These are phyloP conservation scores for Anableps anableps DNA, from an alignment of 2,797 vertebrate species.

Conservation along the genomic window DNA sequence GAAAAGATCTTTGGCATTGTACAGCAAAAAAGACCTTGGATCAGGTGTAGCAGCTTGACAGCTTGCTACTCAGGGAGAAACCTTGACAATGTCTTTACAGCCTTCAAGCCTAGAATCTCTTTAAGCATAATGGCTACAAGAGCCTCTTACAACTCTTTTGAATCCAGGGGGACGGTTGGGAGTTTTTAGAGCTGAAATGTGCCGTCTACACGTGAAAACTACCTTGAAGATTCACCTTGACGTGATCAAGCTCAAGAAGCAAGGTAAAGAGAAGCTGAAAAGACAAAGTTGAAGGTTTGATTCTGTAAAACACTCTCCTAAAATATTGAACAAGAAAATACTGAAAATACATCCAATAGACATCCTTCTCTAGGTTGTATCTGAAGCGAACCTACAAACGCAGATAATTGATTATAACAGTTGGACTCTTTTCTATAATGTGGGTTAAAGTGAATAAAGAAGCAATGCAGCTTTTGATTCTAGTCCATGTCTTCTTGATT, in stretches of 20 bases:
- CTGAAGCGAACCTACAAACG: background rate
- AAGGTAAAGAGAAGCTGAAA: background rate
- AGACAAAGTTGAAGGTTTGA: background rate
- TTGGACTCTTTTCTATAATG: background rate
- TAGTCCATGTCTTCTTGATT: too few species aligned
- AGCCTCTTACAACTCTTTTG: constrained; percentile 23
- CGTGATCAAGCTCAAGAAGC: background rate
- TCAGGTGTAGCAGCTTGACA: constrained; percentile 3
- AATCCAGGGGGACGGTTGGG: constrained; percentile 4
- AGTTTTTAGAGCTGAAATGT: constrained; percentile 5
- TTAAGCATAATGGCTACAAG: constrained; percentile 40
- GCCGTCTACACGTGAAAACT: background rate
- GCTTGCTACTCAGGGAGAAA: constrained; percentile 35
- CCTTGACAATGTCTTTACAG: constrained; percentile 31
- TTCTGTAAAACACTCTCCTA: background rate
- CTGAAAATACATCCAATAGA: background rate
- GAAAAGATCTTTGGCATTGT: background rate
- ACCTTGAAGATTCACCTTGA: background rate
- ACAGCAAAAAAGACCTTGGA: constrained; percentile 25
- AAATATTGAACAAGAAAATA: background rate
- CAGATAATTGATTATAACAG: background rate
- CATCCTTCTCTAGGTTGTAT: background rate
- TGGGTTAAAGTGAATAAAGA: background rate
- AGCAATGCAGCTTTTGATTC: too few species aligned
- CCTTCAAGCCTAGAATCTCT: constrained; percentile 45